A percentile compares a stretch with the other conserved stretches of the same genome.
Evolutionary conservation across 92 coral and sea anemone species (phyloP).

Genomic region (Porites divaricata): DNA sequence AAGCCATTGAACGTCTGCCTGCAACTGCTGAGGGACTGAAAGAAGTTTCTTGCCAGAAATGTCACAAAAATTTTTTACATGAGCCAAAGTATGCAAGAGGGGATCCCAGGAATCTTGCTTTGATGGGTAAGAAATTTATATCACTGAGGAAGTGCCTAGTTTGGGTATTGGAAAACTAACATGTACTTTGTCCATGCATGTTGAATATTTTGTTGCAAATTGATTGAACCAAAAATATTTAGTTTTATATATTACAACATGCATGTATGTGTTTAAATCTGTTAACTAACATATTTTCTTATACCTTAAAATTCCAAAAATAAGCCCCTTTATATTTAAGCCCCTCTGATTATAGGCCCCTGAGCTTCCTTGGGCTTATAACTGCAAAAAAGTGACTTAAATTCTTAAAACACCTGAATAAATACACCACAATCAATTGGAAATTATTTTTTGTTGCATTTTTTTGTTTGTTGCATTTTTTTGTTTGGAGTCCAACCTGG

Average conservation of each 20-base stretch:
- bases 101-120: conserved; percentile 80
- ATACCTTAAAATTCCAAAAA: too few relatives aligned
- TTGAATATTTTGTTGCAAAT: too few relatives aligned
- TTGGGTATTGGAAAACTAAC: too few relatives aligned
- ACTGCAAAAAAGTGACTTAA: too few relatives aligned
- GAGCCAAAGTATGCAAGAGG: conserved; percentile 71
- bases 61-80: conserved; percentile 64
- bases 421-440: neutral
- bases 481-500: conserved; percentile 30
- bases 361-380: too few relatives aligned
- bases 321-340: too few relatives aligned
- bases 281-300: too few relatives aligned
- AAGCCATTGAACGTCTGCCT: conserved; percentile 44
- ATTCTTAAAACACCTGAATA: conserved; percentile 5
- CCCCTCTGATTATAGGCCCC: too few relatives aligned
- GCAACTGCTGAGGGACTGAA: conserved; percentile 55
- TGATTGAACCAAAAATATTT: too few relatives aligned
- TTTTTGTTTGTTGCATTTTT: neutral
- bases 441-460: neutral
- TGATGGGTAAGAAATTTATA: conserved; percentile 48
- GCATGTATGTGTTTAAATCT: too few relatives aligned
- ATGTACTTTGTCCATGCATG: too few relatives aligned
- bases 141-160: neutral
- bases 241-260: too few relatives aligned
- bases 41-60: conserved; percentile 63